A percentile compares a stretch with the other conserved stretches of the same genome.
Evolutionary conservation across 2,113 vertebrate genomes (phyloP).

Genomic region (Nibea coibor): DNA sequence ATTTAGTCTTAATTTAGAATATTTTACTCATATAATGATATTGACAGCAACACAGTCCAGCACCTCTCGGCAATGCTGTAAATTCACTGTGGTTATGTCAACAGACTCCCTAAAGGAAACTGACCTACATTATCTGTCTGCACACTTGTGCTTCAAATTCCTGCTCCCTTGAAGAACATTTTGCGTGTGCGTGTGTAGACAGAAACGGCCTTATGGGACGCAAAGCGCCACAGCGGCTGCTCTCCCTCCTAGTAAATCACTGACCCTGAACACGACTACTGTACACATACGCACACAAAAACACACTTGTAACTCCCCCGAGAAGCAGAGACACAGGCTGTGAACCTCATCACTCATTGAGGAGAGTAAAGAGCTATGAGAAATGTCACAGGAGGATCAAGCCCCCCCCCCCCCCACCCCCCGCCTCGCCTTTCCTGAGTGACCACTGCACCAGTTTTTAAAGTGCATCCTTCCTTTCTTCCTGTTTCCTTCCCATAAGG

Average conservation of each 20-base stretch:
- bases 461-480: slow-evolving; percentile 76
- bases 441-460: slow-evolving; percentile 57
- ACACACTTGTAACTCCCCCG: slow-evolving; percentile 45
- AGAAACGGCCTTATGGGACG: slow-evolving; percentile 60
- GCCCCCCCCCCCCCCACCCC: slow-evolving; percentile 18
- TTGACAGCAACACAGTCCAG: background rate
- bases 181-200: slow-evolving; percentile 34
- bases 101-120: background rate
- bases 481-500: slow-evolving; percentile 55
- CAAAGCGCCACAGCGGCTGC: slow-evolving; percentile 53
- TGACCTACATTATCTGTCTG: slow-evolving; percentile 22
- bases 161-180: slow-evolving; percentile 43
- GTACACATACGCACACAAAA: slow-evolving; percentile 61
- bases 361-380: slow-evolving; percentile 51
- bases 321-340: slow-evolving; percentile 60
- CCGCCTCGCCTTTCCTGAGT: slow-evolving; percentile 58
- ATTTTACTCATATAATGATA: background rate
- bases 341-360: slow-evolving; percentile 75
- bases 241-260: slow-evolving; percentile 65
- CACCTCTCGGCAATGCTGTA: background rate
- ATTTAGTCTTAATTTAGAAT: background rate
- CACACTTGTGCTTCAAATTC: slow-evolving; percentile 22
- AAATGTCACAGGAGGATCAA: slow-evolving; percentile 60
- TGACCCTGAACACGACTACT: slow-evolving; percentile 70
- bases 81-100: background rate